Base-by-base conservation (phyloP, 2,888 invertebrate genomes). In the Nysson spinosus region DNA sequence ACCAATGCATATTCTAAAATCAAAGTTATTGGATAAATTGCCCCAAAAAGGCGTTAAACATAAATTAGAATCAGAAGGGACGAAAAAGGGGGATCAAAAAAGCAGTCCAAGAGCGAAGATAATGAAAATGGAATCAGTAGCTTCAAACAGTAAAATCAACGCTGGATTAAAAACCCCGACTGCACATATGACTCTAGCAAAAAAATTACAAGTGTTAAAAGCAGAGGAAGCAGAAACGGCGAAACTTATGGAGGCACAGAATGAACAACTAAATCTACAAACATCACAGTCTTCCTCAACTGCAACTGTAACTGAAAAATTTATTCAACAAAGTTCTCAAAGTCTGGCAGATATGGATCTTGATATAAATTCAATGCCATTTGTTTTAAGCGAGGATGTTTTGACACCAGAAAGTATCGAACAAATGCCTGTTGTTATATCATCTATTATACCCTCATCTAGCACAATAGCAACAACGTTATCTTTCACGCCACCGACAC, bases 281-380 rank as follows among this genome's bases (percentile, higher is more conserved):
- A 50, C 73, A 2, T 6, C 75, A 7, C 72, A 78, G 44, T 55
- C 68, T 12, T 44, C 77, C 1, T 37, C 72, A 14, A 35, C 68
- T 4, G 69, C 64, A 35, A 39, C 44, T 16, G 42, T 47, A 12
- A 43, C 49, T 3, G 83, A 83, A 42, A 84, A 85, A 52, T 80
- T 72, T 37, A 81, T 83, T 46, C 84, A 84, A 51, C 84, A 84
- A 47, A 80, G 81, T 47, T 81, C 84, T 0, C 78, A 82, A 12
- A 81, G 80, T 46, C 28, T 85, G 6, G 82, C 81, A 9, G 86
- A 85, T 9, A 85, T 87, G 81, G 87, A 87, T 28, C 91, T 93
- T 69, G 94, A 94, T 82, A 94, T 94, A 26, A 92, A 92, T 83
- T 93, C 93, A 1, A 93, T 94, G 92, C 94, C 94, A 1, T 92